Evolutionary conservation across 2,797 vertebrate species (phyloP), one percentile per base, ranked within the genome.

Genomic region (Catostomus latipinnis): DNA sequence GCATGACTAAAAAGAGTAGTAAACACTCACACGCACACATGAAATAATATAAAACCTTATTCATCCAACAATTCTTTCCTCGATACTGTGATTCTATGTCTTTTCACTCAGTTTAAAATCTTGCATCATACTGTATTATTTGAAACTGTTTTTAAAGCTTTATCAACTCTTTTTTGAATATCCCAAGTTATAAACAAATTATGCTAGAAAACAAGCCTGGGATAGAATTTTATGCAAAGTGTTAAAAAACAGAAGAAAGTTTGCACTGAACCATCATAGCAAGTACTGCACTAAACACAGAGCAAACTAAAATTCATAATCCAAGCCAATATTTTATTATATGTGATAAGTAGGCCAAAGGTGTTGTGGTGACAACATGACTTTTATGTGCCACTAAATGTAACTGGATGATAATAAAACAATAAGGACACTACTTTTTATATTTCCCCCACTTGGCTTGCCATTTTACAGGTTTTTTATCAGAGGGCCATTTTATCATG

Each of bases 11-110:
- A 34, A 90, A 88, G 87, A 90, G 85, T 87, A 75, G 67, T 78
- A 78, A 80, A 88, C 61, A 53, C 71, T 74, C 84, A 34, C 34
- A 34, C 34, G 34, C 34, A 34, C 34, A 83, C 84, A 62, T 81
- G 77, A 88, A 86, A 88, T 88, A 87, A 84, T 86, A 86, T 75
- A 86, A 84, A 84, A 81, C 62, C 86, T 67, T 84, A 89, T 89
- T 86, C 83, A 88, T 48, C 45, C 66, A 53, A 45, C 22, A 76
- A 67, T 62, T 58, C 74, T 49, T 79, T 86, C 85, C 87, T 78
- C 74, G 92, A 92, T 93, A 92, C 90, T 93, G 77, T 71, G 65
- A 58, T 86, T 90, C 80, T 89, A 90, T 91, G 87, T 76, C 86
- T 86, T 57, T 18, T 72, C 34, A 34, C 34, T 34, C 34, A 52